Evolutionary conservation across 2,797 vertebrate genomes (phyloP), one percentile per base, ranked within the genome.

Genomic region (Danio albolineatus): DNA sequence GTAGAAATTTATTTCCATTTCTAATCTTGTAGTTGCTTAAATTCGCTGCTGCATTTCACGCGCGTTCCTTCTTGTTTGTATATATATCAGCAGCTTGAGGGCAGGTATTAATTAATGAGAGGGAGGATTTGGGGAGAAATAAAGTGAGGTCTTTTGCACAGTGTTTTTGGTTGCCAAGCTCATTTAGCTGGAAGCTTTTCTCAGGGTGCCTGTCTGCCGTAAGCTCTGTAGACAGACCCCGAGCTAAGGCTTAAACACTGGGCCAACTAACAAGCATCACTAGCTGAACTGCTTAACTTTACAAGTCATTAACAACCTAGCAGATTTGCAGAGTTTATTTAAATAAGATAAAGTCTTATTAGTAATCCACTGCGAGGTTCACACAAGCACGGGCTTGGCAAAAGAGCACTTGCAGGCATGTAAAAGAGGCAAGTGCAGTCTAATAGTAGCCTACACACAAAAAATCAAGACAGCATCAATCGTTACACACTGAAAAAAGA

Each of bases 31-130:
- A 49, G 65, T 81, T 51, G 28, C 38, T 67, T 81, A 82, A 72
- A 88, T 87, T 86, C 85, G 73, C 69, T 81, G 79, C 66, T 65
- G 75, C 46, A 48, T 90, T 89, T 88, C 82, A 74, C 89, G 89
- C 89, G 85, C 83, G 78, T 66, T 84, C 84, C 28, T 46, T 86
- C 76, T 82, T 88, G 87, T 91, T 91, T 91, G 79, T 90, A 86
- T 90, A 88, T 28, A 28, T 82, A 89, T 87, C 76, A 89, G 82
- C 88, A 21, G 86, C 92, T 91, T 87, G 73, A n/a, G 86, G 92
- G 88, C 89, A 88, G 87, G 91, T 90, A 87, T 89, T 92, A 92
- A 93, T 93, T 93, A 92, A 90, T 90, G 89, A 86, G 65, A 84
- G 87, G 87, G 84, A 87, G 83, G 74, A 78, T 59, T 76, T 13